phyloP scores from a whole-genome alignment of 1,140 invertebrate genomes.

The Procambarus clarkii region DNA sequence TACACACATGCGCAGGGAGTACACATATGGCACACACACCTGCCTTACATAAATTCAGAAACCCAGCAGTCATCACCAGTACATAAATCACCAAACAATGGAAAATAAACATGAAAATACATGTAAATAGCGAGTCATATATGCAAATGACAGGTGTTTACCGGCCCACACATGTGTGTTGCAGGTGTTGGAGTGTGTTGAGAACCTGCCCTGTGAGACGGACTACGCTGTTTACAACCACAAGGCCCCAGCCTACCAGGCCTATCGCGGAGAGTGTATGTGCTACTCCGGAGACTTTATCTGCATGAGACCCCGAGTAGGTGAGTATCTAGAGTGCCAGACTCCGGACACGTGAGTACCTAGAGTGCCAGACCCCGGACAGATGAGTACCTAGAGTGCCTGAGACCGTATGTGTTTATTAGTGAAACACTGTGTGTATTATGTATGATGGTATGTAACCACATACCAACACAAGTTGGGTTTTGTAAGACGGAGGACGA shows the following conservation, averaged over 20 bases:
- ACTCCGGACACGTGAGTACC: too few relatives aligned
- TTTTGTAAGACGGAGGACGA: conserved; percentile 28
- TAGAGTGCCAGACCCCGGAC: too few relatives aligned
- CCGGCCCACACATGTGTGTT: not conserved
- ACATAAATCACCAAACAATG: not conserved
- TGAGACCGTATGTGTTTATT: too few relatives aligned
- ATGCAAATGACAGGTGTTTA: not conserved
- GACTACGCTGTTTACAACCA: conserved; percentile 91
- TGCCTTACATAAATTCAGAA: too few relatives aligned
- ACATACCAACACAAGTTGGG: conserved; percentile 27
- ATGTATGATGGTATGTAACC: too few relatives aligned
- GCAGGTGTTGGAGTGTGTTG: conserved; percentile 85
- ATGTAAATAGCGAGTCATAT: not conserved
- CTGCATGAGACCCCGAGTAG: conserved; percentile 87
- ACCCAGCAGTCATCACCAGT: too few relatives aligned
- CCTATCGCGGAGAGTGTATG: conserved; percentile 89
- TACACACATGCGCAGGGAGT: too few relatives aligned
- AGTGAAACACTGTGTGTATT: too few relatives aligned
- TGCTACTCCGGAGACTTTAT: conserved; percentile 93
- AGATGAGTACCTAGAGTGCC: too few relatives aligned
- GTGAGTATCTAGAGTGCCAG: too few relatives aligned
- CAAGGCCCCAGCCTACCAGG: conserved; percentile 90
- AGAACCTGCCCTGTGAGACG: conserved; percentile 88
- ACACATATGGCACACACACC: too few relatives aligned
- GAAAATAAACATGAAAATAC: not conserved